A percentile compares a stretch with the other conserved stretches of the same genome.
Evolutionary conservation across 2,888 invertebrate species (phyloP).

Genomic region (Cyclophora punctaria): DNA sequence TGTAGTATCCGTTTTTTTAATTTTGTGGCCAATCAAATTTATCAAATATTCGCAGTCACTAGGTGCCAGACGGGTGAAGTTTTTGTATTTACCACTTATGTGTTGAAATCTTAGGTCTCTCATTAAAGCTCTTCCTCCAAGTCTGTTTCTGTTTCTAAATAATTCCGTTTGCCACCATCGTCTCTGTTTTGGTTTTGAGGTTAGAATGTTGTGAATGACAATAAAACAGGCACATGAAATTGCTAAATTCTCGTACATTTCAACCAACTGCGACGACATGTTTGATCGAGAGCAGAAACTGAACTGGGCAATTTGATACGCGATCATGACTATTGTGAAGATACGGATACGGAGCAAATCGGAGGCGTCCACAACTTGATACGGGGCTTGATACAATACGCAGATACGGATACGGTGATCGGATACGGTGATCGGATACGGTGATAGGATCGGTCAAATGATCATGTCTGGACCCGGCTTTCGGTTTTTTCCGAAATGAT

Average conservation of each 20-base stretch:
- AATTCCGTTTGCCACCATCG: not conserved
- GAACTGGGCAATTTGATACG: constrained; percentile 7
- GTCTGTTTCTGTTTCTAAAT: constrained; percentile 15
- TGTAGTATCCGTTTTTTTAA: constrained; percentile 10
- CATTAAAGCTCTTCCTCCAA: constrained; percentile 13
- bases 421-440: constrained; percentile 1
- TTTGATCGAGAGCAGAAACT: too few species aligned
- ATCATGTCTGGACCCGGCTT: not conserved
- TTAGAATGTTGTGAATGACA: too few species aligned
- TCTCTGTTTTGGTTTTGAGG: too few species aligned
- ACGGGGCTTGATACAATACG: constrained; percentile 9
- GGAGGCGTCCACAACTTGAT: constrained; percentile 13
- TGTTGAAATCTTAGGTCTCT: constrained; percentile 5
- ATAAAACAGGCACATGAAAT: too few species aligned
- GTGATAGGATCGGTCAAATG: not conserved
- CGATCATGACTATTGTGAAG: constrained; percentile 10
- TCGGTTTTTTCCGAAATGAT: too few species aligned
- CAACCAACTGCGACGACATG: too few species aligned
- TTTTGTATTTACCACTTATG: constrained; percentile 7
- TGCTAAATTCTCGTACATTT: too few species aligned
- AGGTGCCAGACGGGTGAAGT: constrained; percentile 9
- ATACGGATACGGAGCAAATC: constrained; percentile 17
- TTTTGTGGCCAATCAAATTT: constrained; percentile 1
- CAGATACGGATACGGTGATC: constrained; percentile 13
- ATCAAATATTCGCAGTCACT: constrained; percentile 11